These are phyloP conservation scores for Cordilura impudica DNA, from an alignment of 2,888 invertebrate genomes.

Conservation along the genomic window DNA sequence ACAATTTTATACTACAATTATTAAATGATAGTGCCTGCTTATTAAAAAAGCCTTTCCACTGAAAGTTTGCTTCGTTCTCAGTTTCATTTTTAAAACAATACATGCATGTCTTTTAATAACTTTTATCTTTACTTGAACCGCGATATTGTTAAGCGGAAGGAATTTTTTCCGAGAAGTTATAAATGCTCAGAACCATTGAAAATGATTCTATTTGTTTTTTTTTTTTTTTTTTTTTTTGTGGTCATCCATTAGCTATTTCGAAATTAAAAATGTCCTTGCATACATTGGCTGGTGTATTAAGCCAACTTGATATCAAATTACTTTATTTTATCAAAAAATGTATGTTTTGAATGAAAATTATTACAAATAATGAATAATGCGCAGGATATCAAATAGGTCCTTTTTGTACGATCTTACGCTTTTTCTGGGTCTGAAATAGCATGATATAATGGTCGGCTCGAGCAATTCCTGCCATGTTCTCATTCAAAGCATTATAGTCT, in stretches of 20 bases:
- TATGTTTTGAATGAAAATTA: neutral
- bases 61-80: neutral
- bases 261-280: too few relatives aligned
- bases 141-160: neutral
- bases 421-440: constrained; percentile 5
- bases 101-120: neutral
- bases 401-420: constrained; percentile 6
- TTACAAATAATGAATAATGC: constrained; percentile 4
- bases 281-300: neutral
- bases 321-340: too few relatives aligned
- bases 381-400: constrained; percentile 2
- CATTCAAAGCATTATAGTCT: constrained; percentile 30
- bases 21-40: neutral
- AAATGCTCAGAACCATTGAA: too few relatives aligned
- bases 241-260: too few relatives aligned
- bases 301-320: too few relatives aligned
- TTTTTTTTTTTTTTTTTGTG: too few relatives aligned
- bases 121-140: neutral
- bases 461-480: constrained; percentile 32
- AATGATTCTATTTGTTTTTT: too few relatives aligned
- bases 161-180: neutral
- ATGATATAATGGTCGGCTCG: constrained; percentile 31
- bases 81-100: neutral
- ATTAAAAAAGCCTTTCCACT: neutral
- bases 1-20: too few relatives aligned